A percentile compares a stretch with the other conserved stretches of the same genome.
These are phyloP conservation scores for Catocala sponsa DNA, from an alignment of 2,888 invertebrate species.

Conservation along the genomic window DNA sequence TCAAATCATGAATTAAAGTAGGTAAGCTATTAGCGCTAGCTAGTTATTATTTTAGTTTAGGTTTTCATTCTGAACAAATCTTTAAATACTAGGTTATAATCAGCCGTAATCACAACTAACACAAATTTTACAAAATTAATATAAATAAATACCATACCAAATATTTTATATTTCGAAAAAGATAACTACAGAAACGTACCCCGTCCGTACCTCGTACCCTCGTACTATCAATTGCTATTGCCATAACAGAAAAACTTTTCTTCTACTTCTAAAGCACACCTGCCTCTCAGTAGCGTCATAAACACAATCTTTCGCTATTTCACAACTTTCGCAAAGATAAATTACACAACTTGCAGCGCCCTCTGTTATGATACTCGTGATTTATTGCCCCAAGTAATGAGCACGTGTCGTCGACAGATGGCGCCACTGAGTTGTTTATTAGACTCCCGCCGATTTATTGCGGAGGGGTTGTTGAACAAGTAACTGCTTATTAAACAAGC, in stretches of 20 bases:
- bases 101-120: no score
- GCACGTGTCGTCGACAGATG: conserved; percentile 76
- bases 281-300: conserved; percentile 58
- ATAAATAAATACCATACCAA: no score
- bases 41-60: no score
- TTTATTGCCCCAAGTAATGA: conserved; percentile 77
- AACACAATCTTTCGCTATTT: conserved; percentile 74
- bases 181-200: not conserved
- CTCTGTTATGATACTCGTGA: conserved; percentile 76
- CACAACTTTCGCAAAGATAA: conserved; percentile 64
- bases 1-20: no score
- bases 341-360: conserved; percentile 76
- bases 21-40: no score
- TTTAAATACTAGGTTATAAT: no score
- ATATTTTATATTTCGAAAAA: no score
- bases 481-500: conserved; percentile 46
- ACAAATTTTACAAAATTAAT: no score
- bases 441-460: conserved; percentile 69
- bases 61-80: no score
- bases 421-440: conserved; percentile 72
- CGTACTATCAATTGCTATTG: conserved; percentile 16
- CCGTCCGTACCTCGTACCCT: not conserved
- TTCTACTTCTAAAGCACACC: conserved; percentile 42
- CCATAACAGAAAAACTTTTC: conserved; percentile 39
- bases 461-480: conserved; percentile 50